Evolutionary conservation across 2,797 vertebrate genomes (phyloP), one percentile per base, ranked within the genome.

Genomic region (Sebastolobus altivelis): DNA sequence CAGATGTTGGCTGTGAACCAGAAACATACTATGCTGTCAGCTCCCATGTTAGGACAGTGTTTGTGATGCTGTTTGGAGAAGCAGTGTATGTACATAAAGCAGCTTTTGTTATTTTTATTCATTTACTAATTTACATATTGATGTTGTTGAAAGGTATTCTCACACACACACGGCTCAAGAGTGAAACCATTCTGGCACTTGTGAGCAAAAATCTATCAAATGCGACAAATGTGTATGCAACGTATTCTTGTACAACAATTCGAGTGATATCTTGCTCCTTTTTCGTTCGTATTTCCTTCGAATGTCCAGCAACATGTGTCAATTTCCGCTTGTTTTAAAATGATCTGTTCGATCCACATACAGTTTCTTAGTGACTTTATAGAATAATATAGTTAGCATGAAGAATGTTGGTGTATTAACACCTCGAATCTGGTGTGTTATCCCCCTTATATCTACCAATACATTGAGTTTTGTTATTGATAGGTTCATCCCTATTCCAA

Each of bases 1-100:
- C 88, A 93, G 91, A 90, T 89, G 87, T 89, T 73, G 85, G 79
- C 72, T 84, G 29, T 81, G 72, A 84, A 86, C 84, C 83, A 85
- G 74, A 93, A 83, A 80, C 80, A 62, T 68, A 82, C 75, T 35
- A 74, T 35, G 37, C 72, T 65, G 71, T 76, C 75, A 35, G 31
- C 60, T 66, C 58, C 22, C 43, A 59, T 84, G 66, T 75, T 63
- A 68, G 33, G 25, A 54, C 46, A 6, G 56, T 20, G 27, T 61
- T 72, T 73, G 29, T 62, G 35, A 66, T 27, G 20, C 31, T 37
- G 52, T 77, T 75, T 76, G 37, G 33, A 27, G 75, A 85, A 56
- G 35, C 35, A 8, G 14, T 43, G 16, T 25, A 25, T 62, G 25
- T 35, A 22, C 49, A 61, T n/a, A n/a, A 72, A 73, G 29, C 33